A percentile compares a stretch with the other conserved stretches of the same genome.
These are phyloP conservation scores for Choreutis nemorana DNA, from an alignment of 2,888 invertebrate genomes.

Conservation along the genomic window DNA sequence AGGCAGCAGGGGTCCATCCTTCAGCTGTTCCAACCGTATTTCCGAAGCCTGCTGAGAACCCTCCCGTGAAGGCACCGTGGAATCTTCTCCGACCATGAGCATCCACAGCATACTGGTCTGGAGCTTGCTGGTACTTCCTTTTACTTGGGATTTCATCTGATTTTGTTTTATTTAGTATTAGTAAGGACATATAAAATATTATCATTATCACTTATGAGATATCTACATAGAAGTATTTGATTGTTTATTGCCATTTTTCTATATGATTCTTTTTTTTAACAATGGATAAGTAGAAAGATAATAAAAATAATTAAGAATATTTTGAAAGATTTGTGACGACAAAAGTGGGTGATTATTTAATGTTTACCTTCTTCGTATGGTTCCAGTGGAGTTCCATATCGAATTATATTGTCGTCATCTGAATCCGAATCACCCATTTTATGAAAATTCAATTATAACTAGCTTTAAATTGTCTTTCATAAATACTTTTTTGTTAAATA, in stretches of 20 bases:
- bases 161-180: too few relatives aligned
- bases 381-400: slow-evolving; percentile 84
- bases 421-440: slow-evolving; percentile 48
- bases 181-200: too few relatives aligned
- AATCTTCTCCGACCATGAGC: slow-evolving; percentile 89
- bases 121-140: slow-evolving; percentile 74
- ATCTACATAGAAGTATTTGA: too few relatives aligned
- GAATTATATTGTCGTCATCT: slow-evolving; percentile 72
- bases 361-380: slow-evolving; percentile 85
- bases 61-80: slow-evolving; percentile 99
- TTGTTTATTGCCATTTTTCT: too few relatives aligned
- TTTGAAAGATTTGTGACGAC: too few relatives aligned
- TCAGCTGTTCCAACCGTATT: slow-evolving; percentile 96
- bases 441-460: too few relatives aligned
- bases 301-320: slow-evolving; percentile 2
- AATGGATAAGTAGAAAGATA: slow-evolving; percentile 3
- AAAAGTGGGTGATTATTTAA: slow-evolving; percentile 5
- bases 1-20: slow-evolving; percentile 92
- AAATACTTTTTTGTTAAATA: too few relatives aligned
- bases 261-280: slow-evolving; percentile 2
- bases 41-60: slow-evolving; percentile 96
- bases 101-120: slow-evolving; percentile 90
- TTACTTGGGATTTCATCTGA: slow-evolving; percentile 82
- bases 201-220: too few relatives aligned
- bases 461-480: too few relatives aligned